Evolutionary conservation across 2,888 invertebrate species (phyloP), one percentile per base, ranked within the genome.

Genomic region (Lepeophtheirus nordmannii): DNA sequence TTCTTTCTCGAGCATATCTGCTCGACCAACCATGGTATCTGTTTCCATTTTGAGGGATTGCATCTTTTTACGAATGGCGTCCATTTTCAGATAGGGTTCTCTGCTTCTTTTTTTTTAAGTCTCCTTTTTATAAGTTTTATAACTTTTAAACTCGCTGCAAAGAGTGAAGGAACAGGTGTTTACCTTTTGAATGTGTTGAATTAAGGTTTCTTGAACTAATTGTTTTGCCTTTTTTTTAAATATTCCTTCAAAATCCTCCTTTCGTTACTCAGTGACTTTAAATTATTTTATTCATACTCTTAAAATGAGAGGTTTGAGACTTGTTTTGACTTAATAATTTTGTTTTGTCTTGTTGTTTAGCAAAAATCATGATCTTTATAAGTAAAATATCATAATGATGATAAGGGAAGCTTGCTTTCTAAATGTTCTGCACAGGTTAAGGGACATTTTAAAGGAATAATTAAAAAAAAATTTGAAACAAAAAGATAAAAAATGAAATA

Each of bases 31-130:
- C 20, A 66, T 37, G 39, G n/a, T 17, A 30, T 66, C 66, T 11
- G 66, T 66, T 41, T 66, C 66, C 9, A 14, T 38, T 58, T 60
- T 60, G 23, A 66, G 60, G n/a, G 65, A 65, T 58, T 65, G 57
- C 65, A 65, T 65, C 58, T 65, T 65, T 37, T 65, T 65, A 37
- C 65, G 53, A 23, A 65, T 65, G 22, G 65, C 65, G 20, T 65
- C 65, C 65, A 65, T 65, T 9, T 10, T 65, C 3, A 17, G 53
- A 14, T 46, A n/a, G 2, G 53, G 2, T 46, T 46, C 2, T 17
- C 53, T 46, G 14, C 53, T 17, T 46, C 53, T 46, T 1, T 8
- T 46, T n/a, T 46, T 17, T 46, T 46, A 46, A 46, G 8, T n/a
- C 14, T 14, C 17, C n/a, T 46, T 14, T 41, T 17, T 46, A 46